Evolutionary conservation across 2,888 invertebrate genomes (phyloP), one percentile per base, ranked within the genome.

Genomic region (Cyrtodaria siliqua): DNA sequence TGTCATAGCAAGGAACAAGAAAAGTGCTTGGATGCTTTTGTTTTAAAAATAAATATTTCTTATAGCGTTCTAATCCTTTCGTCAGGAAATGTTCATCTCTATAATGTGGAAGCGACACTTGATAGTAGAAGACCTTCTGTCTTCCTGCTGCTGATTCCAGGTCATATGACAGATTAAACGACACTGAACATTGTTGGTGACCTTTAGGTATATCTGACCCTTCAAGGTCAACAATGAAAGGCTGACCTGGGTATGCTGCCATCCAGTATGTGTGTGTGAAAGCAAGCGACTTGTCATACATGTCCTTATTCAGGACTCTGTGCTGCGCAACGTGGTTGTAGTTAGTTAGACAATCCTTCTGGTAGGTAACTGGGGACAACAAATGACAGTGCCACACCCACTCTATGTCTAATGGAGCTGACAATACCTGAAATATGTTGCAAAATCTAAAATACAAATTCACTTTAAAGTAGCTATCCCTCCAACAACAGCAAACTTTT

Each of bases 1-100:
- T 93, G 82, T 94, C 94, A 84, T 94, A 94, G 83, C 94, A 94
- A 0, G 94, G 94, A 18, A 94, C 94, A n/a, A 94, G 83, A 78
- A 94, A 94, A 68, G 91, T 90, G 40, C 91, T 90, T 6, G 92
- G 90, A 79, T 93, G 89, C 8, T 86, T 87, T 59, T 89, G 88
- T 84, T 93, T 94, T 40, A 94, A 84, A 63, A 90, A 86, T 23
- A 94, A 84, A 79, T 93, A 94, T 81, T 92, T 92, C 66, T 89
- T 86, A 79, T 93, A 93, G 9, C 92, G 86, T 18, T 83, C 78
- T 24, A 94, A 84, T 47, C 93, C 92, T 27, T 86, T 90, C 27
- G 87, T 74, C 8, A 94, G 83, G 82, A 93, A 94, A 67, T 90
- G 91, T 4, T 88, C 87, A 53, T 93, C 92, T 14, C 87, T 89